phyloP scores from a whole-genome alignment of 1,140 invertebrate genomes.

The Penaeus chinensis region DNA sequence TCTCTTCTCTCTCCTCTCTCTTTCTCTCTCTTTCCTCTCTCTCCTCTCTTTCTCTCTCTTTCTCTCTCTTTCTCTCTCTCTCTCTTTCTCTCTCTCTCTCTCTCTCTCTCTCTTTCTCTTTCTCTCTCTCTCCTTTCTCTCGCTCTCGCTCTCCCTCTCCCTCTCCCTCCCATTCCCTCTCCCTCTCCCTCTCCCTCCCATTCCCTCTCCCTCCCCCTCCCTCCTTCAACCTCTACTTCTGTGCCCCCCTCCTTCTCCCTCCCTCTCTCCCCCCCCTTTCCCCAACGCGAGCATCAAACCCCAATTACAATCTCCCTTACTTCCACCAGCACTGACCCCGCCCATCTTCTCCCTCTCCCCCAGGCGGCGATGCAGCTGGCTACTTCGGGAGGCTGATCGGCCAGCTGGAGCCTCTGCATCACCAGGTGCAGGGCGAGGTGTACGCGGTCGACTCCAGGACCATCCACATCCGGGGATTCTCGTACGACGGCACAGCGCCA shows the following conservation, averaged over 20 bases:
- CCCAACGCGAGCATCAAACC: background rate
- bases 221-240: no score
- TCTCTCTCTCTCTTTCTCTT: background rate
- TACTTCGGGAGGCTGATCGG: constrained; percentile 86
- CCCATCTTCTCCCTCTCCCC: background rate
- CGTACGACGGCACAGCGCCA: constrained; percentile 89
- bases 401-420: constrained; percentile 78
- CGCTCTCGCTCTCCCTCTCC: no score
- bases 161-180: no score
- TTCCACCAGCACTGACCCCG: background rate
- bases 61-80: no score
- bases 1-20: no score
- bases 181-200: no score
- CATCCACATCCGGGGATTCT: constrained; percentile 87
- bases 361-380: constrained; percentile 58
- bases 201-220: no score
- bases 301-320: background rate
- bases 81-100: no score
- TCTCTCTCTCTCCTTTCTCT: no score
- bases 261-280: background rate
- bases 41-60: no score
- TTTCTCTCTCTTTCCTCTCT: no score
- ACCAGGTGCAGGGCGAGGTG: constrained; percentile 85
- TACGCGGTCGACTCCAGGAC: constrained; percentile 89
- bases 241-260: no score